A percentile compares a stretch with the other conserved stretches of the same genome.
Conservation (phyloP, 1,140 invertebrate species). For the Helicoverpa armigera region DNA sequence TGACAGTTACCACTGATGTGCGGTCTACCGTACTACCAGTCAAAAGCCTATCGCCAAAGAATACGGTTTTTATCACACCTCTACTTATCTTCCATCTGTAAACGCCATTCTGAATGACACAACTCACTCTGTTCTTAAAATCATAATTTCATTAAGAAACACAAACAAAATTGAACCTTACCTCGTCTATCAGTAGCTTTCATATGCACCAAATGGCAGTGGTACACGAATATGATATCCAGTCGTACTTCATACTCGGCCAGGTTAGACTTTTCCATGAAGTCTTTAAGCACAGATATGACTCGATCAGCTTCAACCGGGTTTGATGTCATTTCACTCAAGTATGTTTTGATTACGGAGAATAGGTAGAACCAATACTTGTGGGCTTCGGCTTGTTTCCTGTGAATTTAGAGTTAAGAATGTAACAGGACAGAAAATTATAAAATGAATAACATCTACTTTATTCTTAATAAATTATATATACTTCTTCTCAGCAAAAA, state of each 20-base stretch:
- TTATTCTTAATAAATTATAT: no score
- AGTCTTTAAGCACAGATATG: constrained; percentile 90
- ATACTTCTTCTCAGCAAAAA: no score
- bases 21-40: no score
- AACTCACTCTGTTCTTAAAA: no score
- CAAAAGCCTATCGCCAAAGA: background rate
- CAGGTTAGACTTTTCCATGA: constrained; percentile 94
- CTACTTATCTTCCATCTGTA: no score
- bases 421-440: no score
- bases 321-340: constrained; percentile 56
- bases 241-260: constrained; percentile 94
- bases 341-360: constrained; percentile 87
- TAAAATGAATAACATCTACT: no score
- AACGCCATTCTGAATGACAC: no score
- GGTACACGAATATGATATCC: constrained; percentile 92
- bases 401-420: constrained; percentile 61
- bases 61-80: background rate
- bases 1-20: no score
- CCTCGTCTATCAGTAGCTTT: constrained; percentile 77
- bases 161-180: constrained; percentile 59
- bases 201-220: constrained; percentile 90
- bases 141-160: no score
- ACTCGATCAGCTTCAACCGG: constrained; percentile 69
- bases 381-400: constrained; percentile 88
- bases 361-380: constrained; percentile 98